A percentile compares a stretch with the other conserved stretches of the same genome.
Conservation (phyloP, 2,888 invertebrate species). For the Calliopum simillimum region DNA sequence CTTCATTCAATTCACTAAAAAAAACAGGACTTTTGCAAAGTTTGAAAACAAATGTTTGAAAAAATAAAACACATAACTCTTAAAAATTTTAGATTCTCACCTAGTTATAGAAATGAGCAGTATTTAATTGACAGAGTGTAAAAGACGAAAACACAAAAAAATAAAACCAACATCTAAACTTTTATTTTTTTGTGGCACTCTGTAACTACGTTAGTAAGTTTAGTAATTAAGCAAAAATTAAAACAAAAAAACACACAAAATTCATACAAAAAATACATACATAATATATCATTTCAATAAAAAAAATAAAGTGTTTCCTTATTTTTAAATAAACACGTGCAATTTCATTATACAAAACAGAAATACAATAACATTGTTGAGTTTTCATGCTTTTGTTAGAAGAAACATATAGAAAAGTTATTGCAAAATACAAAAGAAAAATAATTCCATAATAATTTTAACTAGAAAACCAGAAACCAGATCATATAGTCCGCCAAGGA, state of each 20-base stretch:
- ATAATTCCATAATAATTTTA: background rate
- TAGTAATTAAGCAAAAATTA: too few species aligned
- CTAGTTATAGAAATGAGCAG: too few species aligned
- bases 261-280: background rate
- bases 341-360: constrained; percentile 12
- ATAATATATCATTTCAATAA: background rate
- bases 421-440: too few species aligned
- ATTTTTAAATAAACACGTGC: background rate
- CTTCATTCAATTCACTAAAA: constrained; percentile 13
- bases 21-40: background rate
- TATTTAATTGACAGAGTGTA: too few species aligned
- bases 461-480: background rate
- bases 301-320: background rate
- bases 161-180: too few species aligned
- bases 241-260: too few species aligned
- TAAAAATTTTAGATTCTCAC: too few species aligned
- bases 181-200: too few species aligned
- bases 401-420: constrained; percentile 3
- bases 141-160: too few species aligned
- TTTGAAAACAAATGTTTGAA: background rate
- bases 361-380: background rate
- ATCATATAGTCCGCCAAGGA: constrained; percentile 26
- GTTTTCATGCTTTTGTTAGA: constrained; percentile 6
- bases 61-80: background rate
- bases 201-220: too few species aligned